These are phyloP conservation scores for Sphyrna mokarran DNA, from an alignment of 2,113 vertebrate species.

Conservation along the genomic window DNA sequence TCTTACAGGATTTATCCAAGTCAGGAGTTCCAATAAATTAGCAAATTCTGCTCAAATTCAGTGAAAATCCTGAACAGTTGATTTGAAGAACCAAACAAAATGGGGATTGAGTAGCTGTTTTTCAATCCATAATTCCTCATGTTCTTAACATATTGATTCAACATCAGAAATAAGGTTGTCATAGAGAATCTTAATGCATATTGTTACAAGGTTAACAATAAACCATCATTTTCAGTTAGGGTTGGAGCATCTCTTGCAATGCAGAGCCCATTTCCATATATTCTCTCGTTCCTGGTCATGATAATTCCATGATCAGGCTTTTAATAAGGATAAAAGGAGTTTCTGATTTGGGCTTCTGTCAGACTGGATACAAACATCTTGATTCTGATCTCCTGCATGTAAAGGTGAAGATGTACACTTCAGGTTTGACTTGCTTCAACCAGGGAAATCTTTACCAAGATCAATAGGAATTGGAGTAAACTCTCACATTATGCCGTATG, in stretches of 20 bases:
- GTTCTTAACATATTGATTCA: neutral
- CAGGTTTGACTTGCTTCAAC: neutral
- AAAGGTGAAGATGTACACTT: neutral
- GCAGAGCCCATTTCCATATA: neutral
- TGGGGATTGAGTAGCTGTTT: neutral
- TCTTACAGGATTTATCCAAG: neutral
- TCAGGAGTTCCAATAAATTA: neutral
- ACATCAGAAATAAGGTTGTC: neutral
- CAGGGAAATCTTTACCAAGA: neutral
- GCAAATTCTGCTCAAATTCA: neutral
- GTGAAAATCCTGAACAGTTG: neutral
- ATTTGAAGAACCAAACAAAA: neutral
- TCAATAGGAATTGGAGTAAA: neutral
- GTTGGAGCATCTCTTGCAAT: neutral
- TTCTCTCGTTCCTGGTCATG: neutral
- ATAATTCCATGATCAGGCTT: neutral
- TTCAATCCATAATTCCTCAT: neutral
- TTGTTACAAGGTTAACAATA: neutral
- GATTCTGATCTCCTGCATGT: neutral
- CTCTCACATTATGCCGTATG: neutral
- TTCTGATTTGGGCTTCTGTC: neutral
- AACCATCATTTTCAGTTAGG: neutral
- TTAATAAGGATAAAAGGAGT: neutral
- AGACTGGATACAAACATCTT: neutral
- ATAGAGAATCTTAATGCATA: neutral